phyloP scores from a whole-genome alignment of 2,888 invertebrate species.

The Uloborus plumipes region DNA sequence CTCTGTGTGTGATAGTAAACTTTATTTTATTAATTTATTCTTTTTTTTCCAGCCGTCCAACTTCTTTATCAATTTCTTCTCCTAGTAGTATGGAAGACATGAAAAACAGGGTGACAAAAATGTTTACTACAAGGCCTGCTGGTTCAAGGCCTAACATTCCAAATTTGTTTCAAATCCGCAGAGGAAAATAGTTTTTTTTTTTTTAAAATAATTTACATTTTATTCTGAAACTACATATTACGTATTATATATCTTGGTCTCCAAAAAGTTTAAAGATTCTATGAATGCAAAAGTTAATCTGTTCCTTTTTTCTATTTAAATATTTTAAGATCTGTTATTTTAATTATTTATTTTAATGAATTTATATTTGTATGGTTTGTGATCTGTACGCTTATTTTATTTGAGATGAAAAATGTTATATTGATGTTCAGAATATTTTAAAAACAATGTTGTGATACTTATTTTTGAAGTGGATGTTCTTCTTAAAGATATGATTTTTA shows the following conservation, averaged over 20 bases:
- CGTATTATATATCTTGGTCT: not conserved
- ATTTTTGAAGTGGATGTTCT: no score
- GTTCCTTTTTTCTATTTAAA: no score
- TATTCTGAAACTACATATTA: not conserved
- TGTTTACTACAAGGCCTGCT: constrained; percentile 71
- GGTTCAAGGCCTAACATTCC: constrained; percentile 64
- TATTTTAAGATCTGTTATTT: no score
- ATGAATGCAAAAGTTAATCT: no score
- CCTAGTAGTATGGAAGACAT: constrained; percentile 74
- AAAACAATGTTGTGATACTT: no score
- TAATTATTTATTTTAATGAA: no score
- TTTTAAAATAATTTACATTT: not conserved
- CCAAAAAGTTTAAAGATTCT: not conserved
- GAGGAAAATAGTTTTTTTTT: constrained; percentile 7
- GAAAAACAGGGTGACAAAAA: constrained; percentile 76
- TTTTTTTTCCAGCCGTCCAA: constrained; percentile 50
- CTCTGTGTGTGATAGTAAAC: not conserved
- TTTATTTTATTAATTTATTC: not conserved
- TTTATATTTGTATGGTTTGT: no score
- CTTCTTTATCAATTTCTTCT: constrained; percentile 35
- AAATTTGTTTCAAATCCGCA: constrained; percentile 63
- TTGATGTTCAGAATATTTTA: no score
- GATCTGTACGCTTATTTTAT: no score
- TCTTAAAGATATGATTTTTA: no score
- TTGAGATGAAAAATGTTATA: no score